Base-by-base conservation (phyloP, 2,797 vertebrate species). In the Phylloscopus collybita region DNA sequence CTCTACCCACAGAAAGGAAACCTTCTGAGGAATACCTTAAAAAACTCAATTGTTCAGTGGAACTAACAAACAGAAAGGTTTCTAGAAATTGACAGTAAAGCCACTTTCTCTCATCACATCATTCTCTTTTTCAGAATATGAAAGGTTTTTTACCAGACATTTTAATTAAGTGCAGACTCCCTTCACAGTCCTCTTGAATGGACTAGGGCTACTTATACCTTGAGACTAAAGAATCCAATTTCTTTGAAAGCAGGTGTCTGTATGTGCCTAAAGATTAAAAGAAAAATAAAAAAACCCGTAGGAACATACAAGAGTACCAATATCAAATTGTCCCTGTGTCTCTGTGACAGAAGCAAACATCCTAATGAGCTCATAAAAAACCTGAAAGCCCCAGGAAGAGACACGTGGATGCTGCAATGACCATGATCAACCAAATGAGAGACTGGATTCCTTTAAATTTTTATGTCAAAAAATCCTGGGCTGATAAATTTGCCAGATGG, bases 201-300 rank as follows among this genome's bases (percentile, higher is more conserved):
- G 38, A 49, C 19, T 5, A 38, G 27, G 10, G 13, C 25, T 53
- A 18, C 18, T 49, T 16, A 16, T 1, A 69, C 15, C 18, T 73
- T 25, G 19, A 69, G 50, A 72, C 7, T 8, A 29, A 42, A 65
- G 15, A 61, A 65, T 56, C 29, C 27, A 36, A 64, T 64, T 71
- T 67, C 32, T 49, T 44, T 53, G 42, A 64, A 81, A 74, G 54
- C 19, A 51, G 30, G 3, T 22, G 5, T 60, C 50, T 40, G n/a
- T 16, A 16, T 1, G 2, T 13, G 21, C 56, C 47, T 69, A 25
- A 69, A 76, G 60, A 56, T 40, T 51, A 59, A 54, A 81, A 82
- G 11, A 23, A 29, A 49, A 64, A 61, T 14, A 42, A 54, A 21
- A 60, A 75, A 5, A 5, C 9, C 30, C 0, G 0, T 10, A 34